Base-by-base conservation (phyloP, 2,113 vertebrate genomes). In the Riparia riparia region DNA sequence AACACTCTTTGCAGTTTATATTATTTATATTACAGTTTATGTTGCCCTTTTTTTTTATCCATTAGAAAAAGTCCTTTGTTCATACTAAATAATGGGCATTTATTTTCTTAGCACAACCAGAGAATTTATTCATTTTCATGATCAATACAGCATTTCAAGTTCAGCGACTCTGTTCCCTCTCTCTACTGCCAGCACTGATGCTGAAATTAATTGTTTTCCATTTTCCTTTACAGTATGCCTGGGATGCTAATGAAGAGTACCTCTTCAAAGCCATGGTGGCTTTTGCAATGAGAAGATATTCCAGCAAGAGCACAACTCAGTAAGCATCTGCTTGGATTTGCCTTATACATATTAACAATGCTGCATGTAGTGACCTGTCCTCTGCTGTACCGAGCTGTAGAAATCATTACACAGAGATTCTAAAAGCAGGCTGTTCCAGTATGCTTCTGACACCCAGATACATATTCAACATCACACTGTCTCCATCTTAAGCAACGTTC, bases 261-360 rank as follows among this genome's bases (percentile, higher is more conserved):
- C 97, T 99, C 45, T 99, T 99, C 97, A 98, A 95, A 97, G 98
- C 99, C 2, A 95, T 99, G 81, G 81, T 99, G 95, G 99, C 99
- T 79, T 99, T 99, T 94, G 98, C 99, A 64, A 99, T 99, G 99
- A 98, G 98, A 95, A 98, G 57, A 72, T 94, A 97, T 71, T 93
- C 95, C 77, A 87, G 86, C 4, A 94, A 95, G 47, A 96, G 95
- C 74, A 28, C 79, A 25, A 99, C 98, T 77, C 68, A 98, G 99
- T 99, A 98, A 99, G 99, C 79, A 54, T 39, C 61, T 89, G 20
- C 58, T 71, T 53, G 66, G n/a, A 41, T 88, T 86, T 92, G 20
- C 86, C 25, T 57, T 45, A 37, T 42, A 24, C 63, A 24, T 84
- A 68, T 65, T 92, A 85, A 87, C 61, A 72, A 2, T 58, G 60